Evolutionary conservation across 2,797 vertebrate genomes (phyloP), one percentile per base, ranked within the genome.

Genomic region (Muscicapa comitata): DNA sequence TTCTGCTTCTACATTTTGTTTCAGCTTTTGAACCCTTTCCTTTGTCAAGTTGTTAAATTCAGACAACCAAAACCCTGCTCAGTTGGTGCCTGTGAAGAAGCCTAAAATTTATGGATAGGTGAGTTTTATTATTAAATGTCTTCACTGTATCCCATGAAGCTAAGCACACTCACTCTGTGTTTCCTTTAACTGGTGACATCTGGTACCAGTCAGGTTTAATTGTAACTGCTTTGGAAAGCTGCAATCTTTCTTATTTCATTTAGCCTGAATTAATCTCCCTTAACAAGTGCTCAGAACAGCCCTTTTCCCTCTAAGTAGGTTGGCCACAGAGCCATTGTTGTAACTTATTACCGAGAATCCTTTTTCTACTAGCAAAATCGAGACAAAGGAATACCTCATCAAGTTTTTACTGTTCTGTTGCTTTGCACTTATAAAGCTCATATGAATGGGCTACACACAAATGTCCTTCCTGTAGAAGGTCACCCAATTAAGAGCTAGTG

Each of bases 351-450:
- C 3, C 29, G 47, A 55, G 55, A 83, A 70, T 40, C n/a, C 33
- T 84, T 86, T 86, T 79, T 78, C 86, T 73, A 55, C 62, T 80
- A 57, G 79, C 62, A 86, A 78, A 86, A 83, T 5, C 38, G 79
- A 90, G 75, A 88, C 62, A 83, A 94, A 93, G 70, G 47, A 96
- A 84, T 58, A 55, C 37, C 79, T 94, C 94, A 90, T 94, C 91
- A 70, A 55, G 48, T 63, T 88, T 73, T 87, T 86, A 78, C 59
- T 75, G 47, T 81, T 95, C 85, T 90, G 61, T 81, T 85, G 47
- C 48, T 54, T 95, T 81, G 82, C 68, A 62, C 80, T 93, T 72
- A 76, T 59, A 94, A 83, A 83, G 35, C 55, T 88, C 43, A 14
- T 63, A 45, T 31, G 51, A 80, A 81, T 45, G 19, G 42, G 18